These are phyloP conservation scores for Amphilophus citrinellus DNA, from an alignment of 2,113 vertebrate species.

Conservation along the genomic window DNA sequence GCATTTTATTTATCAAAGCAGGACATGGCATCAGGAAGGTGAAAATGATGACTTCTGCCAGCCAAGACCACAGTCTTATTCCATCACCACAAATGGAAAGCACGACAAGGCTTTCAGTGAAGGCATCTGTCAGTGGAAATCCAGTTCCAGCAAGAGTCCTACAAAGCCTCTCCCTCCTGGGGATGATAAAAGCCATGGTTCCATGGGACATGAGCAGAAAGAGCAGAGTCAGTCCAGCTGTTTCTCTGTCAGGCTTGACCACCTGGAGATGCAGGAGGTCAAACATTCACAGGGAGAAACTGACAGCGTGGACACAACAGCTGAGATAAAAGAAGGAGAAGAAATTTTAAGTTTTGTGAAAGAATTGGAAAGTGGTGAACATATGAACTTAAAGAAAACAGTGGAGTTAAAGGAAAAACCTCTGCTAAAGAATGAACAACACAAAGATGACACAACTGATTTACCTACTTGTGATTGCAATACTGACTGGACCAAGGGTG, in stretches of 20 bases:
- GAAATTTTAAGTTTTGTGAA: background rate
- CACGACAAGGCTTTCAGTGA: conserved; percentile 13
- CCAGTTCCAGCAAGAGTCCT: conserved; percentile 28
- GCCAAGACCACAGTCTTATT: conserved; percentile 30
- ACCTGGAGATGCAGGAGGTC: background rate
- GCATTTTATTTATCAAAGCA: conserved; percentile 12
- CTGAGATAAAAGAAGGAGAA: background rate
- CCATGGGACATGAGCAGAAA: conserved; percentile 25
- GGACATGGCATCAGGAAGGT: conserved; percentile 9
- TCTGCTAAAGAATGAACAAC: background rate
- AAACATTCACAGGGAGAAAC: conserved; percentile 6
- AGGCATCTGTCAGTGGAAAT: conserved; percentile 46
- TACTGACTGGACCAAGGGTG: background rate
- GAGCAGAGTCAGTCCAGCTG: conserved; percentile 14
- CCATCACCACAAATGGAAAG: background rate
- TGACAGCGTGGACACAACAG: background rate
- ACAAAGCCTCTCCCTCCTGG: conserved; percentile 32
- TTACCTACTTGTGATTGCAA: background rate
- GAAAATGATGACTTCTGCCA: conserved; percentile 42
- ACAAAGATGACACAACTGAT: background rate
- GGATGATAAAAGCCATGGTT: conserved; percentile 24
- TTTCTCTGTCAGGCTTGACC: conserved; percentile 21
- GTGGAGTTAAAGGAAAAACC: background rate
- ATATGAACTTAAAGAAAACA: background rate
- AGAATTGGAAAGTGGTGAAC: background rate